Base-by-base conservation (phyloP, 2,113 vertebrate species). In the Paraplagusia blochii region DNA sequence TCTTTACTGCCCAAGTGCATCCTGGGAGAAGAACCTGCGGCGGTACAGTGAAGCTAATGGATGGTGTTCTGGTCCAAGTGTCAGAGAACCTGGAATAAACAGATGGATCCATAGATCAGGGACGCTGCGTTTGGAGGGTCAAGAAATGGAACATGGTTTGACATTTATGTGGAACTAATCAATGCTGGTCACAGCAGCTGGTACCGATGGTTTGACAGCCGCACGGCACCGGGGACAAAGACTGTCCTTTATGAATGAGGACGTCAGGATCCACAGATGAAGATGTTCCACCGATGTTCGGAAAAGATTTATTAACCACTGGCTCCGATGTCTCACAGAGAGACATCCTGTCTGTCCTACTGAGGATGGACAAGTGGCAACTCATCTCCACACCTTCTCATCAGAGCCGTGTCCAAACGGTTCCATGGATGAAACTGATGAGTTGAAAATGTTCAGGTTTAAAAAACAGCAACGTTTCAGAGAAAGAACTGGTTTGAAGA, bases 81-180 rank as follows among this genome's bases (percentile, higher is more conserved):
- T n/a, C 47, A 36, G 58, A 53, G 49, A 50, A 66, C 53, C 44
- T 47, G 45, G 39, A 64, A 48, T 16, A 0, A 42, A 73, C 69
- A 72, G 38, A 73, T 16, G 0, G 36, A 73, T 73, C 77, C 38
- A 73, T 73, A 50, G 19, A 48, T 57, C 51, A 34, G 2, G 4
- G 51, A 6, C n/a, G 43, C 59, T 64, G n/a, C 67, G 39, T 61
- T 40, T 65, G 29, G 53, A 17, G 34, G 36, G 58, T 18, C 49
- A 18, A 39, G 13, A 18, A n/a, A 44, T 54, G 38, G 16, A 29
- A 66, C 51, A 66, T 54, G 49, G 46, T 35, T 10, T 0, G 15
- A 52, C 14, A 35, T 34, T 63, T 63, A 12, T 35, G 42, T 29
- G 34, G 48, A 56, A 4, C 34, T 7, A 19, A 58, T 68, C 59